phyloP scores from a whole-genome alignment of 2,888 invertebrate genomes.

The Standfussiana lucernea region DNA sequence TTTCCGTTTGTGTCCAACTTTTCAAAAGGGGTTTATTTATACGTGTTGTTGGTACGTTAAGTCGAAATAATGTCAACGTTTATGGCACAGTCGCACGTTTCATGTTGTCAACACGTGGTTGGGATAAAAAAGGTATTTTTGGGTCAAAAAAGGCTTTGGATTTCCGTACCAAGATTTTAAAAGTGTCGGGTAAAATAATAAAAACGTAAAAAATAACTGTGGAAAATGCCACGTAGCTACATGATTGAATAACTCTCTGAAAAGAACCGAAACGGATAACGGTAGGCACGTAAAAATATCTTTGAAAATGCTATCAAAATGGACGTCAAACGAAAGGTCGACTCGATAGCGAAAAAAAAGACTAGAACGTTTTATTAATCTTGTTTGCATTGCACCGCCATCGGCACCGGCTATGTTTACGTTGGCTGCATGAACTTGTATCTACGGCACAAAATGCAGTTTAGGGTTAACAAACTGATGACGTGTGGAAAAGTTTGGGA shows the following conservation, averaged over 20 bases:
- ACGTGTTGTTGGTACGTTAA: not conserved
- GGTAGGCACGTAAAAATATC: not conserved
- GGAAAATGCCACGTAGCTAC: not conserved
- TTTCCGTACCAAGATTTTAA: not conserved
- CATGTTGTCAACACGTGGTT: not conserved
- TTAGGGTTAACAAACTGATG: not conserved
- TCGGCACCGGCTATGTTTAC: slow-evolving; percentile 7
- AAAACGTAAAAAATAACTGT: too few species aligned
- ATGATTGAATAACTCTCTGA: slow-evolving; percentile 12
- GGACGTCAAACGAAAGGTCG: slow-evolving; percentile 5
- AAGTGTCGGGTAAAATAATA: not conserved
- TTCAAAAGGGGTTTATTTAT: not conserved
- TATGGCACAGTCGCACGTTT: slow-evolving; percentile 7
- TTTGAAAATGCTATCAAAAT: slow-evolving; percentile 5
- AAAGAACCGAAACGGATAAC: slow-evolving; percentile 10
- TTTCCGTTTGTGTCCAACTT: not conserved
- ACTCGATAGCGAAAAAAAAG: slow-evolving; percentile 6
- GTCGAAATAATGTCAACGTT: not conserved
- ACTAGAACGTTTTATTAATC: slow-evolving; percentile 41
- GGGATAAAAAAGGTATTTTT: not conserved
- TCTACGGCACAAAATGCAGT: not conserved
- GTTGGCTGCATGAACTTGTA: not conserved
- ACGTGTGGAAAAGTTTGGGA: not conserved
- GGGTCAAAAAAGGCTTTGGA: not conserved
- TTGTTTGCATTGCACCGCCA: slow-evolving; percentile 22